Percentiles rank a stretch among this genome's conserved stretches.
Conservation (phyloP, 1,140 invertebrate genomes). For the Carposina sasakii region DNA sequence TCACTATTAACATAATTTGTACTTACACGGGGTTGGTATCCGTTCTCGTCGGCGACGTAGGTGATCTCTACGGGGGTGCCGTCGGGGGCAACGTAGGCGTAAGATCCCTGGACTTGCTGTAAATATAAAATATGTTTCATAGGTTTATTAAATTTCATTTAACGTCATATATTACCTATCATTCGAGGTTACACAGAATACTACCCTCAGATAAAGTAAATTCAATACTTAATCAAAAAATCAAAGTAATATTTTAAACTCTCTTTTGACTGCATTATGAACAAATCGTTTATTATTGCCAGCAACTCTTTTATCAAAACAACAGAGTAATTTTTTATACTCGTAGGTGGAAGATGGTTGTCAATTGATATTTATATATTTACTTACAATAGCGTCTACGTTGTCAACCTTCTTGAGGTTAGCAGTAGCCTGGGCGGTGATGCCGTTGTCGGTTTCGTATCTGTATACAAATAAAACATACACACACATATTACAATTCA, state of each 20-base stretch:
- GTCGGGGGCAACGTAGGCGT: slow-evolving; percentile 77
- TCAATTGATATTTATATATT: background rate
- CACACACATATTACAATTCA: too few relatives aligned
- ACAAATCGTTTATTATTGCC: background rate
- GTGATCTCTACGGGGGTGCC: slow-evolving; percentile 73
- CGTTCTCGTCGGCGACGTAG: slow-evolving; percentile 83
- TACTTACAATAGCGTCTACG: slow-evolving; percentile 49
- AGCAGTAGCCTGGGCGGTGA: slow-evolving; percentile 53
- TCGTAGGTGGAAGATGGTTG: background rate
- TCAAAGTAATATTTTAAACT: background rate
- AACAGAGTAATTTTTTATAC: background rate
- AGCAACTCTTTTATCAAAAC: background rate
- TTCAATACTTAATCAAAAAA: background rate
- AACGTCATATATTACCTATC: background rate
- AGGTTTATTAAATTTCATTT: background rate
- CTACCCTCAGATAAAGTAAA: background rate
- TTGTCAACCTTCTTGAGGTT: slow-evolving; percentile 52
- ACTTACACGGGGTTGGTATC: slow-evolving; percentile 74
- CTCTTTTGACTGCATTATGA: background rate
- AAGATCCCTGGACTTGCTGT: slow-evolving; percentile 62
- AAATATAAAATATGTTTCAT: background rate
- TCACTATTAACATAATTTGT: too few relatives aligned
- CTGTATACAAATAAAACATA: slow-evolving; percentile 24
- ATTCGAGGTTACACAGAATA: background rate
- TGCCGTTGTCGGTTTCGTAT: slow-evolving; percentile 63